Conservation (phyloP, 2,888 invertebrate species). For the Dryomyza anilis region DNA sequence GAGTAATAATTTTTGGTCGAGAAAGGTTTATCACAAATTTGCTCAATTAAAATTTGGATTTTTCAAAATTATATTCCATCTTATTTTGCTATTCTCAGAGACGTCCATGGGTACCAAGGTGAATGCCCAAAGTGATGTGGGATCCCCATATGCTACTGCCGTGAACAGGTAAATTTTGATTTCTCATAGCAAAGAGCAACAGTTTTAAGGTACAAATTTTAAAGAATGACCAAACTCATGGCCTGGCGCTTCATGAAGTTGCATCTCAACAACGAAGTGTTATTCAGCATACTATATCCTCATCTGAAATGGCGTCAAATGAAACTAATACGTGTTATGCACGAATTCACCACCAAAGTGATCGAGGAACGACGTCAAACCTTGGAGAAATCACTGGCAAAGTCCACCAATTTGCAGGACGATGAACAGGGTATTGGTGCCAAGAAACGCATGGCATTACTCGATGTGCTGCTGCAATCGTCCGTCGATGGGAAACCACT, state of each 20-base stretch:
- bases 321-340: conserved; percentile 47
- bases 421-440: conserved; percentile 54
- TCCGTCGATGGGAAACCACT: conserved; percentile 64
- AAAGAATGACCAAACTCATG: conserved; percentile 45
- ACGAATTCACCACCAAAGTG: conserved; percentile 51
- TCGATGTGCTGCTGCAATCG: conserved; percentile 70
- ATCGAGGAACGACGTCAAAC: conserved; percentile 47
- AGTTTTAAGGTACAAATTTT: background rate
- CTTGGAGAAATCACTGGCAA: conserved; percentile 32
- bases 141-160: conserved; percentile 72
- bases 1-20: conserved; percentile 30
- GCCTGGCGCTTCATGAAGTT: conserved; percentile 47
- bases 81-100: conserved; percentile 56
- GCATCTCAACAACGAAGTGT: conserved; percentile 40
- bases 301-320: conserved; percentile 40
- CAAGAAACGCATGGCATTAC: conserved; percentile 68
- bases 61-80: too few relatives aligned
- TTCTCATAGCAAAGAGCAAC: background rate
- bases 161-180: conserved; percentile 66
- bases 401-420: background rate
- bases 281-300: conserved; percentile 44
- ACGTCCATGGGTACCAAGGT: conserved; percentile 56
- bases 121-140: conserved; percentile 65
- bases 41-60: too few relatives aligned
- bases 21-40: too few relatives aligned